A percentile compares a stretch with the other conserved stretches of the same genome.
These are phyloP conservation scores for Vulpes ferrilata DNA, from an alignment of 2,113 vertebrate genomes.

Conservation along the genomic window DNA sequence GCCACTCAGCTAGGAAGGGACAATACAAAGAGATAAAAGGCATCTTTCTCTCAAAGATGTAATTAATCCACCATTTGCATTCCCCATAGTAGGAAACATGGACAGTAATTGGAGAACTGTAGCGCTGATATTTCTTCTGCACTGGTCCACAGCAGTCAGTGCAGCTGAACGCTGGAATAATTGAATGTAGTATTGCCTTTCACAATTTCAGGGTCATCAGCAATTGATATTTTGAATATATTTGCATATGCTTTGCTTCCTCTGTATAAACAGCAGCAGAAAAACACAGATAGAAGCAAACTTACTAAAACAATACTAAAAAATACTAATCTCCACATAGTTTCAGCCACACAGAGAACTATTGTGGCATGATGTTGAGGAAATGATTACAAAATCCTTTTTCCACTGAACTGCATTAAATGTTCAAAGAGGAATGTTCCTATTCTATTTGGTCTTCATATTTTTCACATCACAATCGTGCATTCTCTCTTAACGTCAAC, in stretches of 20 bases:
- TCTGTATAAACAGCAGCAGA: background rate
- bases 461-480: conserved; percentile 6
- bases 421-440: background rate
- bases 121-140: conserved; percentile 61
- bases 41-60: background rate
- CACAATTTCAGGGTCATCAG: conserved; percentile 79
- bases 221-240: conserved; percentile 71
- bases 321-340: background rate
- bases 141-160: background rate
- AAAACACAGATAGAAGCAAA: conserved; percentile 44
- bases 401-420: background rate
- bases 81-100: conserved; percentile 62
- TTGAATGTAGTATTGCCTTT: conserved; percentile 57
- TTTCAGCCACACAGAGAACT: background rate
- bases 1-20: background rate
- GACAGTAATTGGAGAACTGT: conserved; percentile 63
- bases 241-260: conserved; percentile 72
- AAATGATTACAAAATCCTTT: background rate
- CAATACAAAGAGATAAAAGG: conserved; percentile 27
- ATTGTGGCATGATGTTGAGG: background rate
- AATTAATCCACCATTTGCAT: conserved; percentile 73
- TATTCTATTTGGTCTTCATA: background rate
- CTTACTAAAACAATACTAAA: background rate
- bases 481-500: background rate
- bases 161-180: conserved; percentile 67